Evolutionary conservation across 2,888 invertebrate species (phyloP).

Genomic region (Cyaniris semiargus): DNA sequence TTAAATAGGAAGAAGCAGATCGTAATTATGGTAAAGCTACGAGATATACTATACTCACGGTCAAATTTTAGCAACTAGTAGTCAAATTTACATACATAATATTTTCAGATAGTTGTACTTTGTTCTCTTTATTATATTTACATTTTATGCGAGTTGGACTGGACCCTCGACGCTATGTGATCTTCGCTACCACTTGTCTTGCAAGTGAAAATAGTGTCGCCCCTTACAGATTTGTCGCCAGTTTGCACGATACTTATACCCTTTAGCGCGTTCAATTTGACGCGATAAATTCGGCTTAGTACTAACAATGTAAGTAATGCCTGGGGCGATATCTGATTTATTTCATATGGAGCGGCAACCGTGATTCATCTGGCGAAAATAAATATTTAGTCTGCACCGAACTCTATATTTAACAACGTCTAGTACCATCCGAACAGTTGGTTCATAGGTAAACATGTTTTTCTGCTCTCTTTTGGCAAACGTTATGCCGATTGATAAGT

Average conservation of each 20-base stretch:
- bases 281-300: constrained; percentile 32
- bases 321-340: constrained; percentile 57
- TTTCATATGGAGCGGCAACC: constrained; percentile 67
- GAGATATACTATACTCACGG: no score
- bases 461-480: neutral
- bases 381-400: constrained; percentile 43
- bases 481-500: neutral
- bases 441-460: neutral
- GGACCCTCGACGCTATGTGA: no score
- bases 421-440: constrained; percentile 34
- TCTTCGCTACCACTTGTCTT: no score
- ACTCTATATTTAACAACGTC: constrained; percentile 39
- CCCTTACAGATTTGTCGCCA: neutral
- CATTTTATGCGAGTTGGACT: no score
- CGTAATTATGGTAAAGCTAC: no score
- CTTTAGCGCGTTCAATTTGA: constrained; percentile 7
- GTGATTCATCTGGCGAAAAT: constrained; percentile 45
- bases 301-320: constrained; percentile 36
- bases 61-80: no score
- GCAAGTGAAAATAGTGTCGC: no score
- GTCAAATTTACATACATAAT: no score
- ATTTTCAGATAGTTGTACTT: no score
- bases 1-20: no score
- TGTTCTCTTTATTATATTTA: no score
- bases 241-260: neutral